Percentiles rank a stretch among this genome's conserved stretches.
These are phyloP conservation scores for Eudyptes chrysolophus DNA, from an alignment of 2,113 vertebrate species.

Conservation along the genomic window DNA sequence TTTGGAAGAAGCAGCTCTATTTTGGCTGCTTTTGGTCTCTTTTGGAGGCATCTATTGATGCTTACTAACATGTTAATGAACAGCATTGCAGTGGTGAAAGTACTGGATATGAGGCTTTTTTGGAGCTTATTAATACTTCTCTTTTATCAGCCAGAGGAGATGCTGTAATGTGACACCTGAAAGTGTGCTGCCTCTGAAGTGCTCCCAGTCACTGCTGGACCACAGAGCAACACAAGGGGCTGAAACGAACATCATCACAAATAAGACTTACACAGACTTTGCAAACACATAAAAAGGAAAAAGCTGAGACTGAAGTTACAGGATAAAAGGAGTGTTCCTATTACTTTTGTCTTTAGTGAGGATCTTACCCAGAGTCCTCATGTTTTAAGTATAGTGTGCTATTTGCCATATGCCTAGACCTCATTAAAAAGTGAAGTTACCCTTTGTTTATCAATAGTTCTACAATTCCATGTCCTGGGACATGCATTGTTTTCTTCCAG, in stretches of 20 bases:
- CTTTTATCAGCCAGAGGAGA: slow-evolving; percentile 35
- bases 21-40: slow-evolving; percentile 47
- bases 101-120: neutral
- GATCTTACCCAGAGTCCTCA: neutral
- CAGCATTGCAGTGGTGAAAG: neutral
- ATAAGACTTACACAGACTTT: neutral
- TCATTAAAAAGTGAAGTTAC: slow-evolving; percentile 1
- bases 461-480: neutral
- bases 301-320: neutral
- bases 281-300: slow-evolving; percentile 2
- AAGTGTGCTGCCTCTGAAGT: slow-evolving; percentile 32
- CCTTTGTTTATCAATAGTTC: neutral
- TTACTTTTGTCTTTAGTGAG: slow-evolving; percentile 18
- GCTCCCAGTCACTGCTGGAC: slow-evolving; percentile 41
- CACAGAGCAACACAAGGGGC: neutral
- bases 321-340: neutral
- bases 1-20: slow-evolving; percentile 8
- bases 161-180: neutral
- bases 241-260: neutral
- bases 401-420: neutral
- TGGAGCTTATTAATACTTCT: slow-evolving; percentile 7
- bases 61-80: slow-evolving; percentile 55
- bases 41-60: slow-evolving; percentile 43
- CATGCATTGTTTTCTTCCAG: neutral
- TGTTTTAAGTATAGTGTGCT: neutral